Evolutionary conservation across 2,797 vertebrate species (phyloP).

Genomic region (Pipistrellus pipistrellus): DNA sequence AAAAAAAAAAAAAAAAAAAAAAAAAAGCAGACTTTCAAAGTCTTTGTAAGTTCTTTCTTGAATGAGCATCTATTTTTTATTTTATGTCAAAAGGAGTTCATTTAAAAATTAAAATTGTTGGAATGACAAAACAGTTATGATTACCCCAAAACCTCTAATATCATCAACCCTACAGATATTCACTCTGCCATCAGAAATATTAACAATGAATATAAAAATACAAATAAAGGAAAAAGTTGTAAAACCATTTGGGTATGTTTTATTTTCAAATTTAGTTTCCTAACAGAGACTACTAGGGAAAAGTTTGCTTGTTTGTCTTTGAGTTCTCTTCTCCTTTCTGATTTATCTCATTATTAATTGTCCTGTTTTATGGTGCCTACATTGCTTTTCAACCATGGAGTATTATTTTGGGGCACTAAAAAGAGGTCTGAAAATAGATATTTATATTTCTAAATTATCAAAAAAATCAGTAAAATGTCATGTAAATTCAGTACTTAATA

Average conservation of each 20-base stretch:
- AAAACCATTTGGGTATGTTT: neutral
- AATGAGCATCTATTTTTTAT: neutral
- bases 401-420: neutral
- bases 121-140: neutral
- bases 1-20: neutral
- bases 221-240: neutral
- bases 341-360: neutral
- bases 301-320: neutral
- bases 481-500: constrained; percentile 14
- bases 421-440: neutral
- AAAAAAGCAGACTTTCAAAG: neutral
- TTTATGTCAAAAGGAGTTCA: neutral
- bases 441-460: constrained; percentile 16
- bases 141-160: neutral
- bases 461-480: constrained; percentile 61
- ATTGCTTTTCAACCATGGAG: neutral
- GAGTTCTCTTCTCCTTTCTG: neutral
- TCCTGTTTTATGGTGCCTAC: neutral
- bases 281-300: constrained; percentile 19
- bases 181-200: neutral
- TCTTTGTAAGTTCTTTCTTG: neutral
- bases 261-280: constrained; percentile 8
- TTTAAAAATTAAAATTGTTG: constrained; percentile 44
- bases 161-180: neutral
- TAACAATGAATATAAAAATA: neutral